phyloP scores from a whole-genome alignment of 1,140 invertebrate genomes.

The Zaprionus nigranus region DNA sequence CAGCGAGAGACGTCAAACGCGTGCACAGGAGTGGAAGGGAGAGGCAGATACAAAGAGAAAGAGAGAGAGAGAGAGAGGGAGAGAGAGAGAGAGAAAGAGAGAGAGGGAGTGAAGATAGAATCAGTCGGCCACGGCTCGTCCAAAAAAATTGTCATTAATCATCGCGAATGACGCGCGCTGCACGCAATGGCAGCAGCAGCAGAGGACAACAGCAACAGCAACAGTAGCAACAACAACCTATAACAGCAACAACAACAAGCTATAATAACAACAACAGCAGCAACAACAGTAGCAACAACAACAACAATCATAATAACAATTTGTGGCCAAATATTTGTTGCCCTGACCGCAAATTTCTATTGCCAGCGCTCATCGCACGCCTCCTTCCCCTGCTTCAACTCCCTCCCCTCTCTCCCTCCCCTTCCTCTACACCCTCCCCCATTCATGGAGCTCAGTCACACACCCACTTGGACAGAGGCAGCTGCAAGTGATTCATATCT shows the following conservation, averaged over 20 bases:
- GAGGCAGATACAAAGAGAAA: conserved; percentile 1
- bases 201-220: conserved; percentile 10
- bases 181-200: conserved; percentile 49
- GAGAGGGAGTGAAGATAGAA: conserved; percentile 14
- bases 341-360: conserved; percentile 47
- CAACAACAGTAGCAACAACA: conserved; percentile 9
- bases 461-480: not conserved
- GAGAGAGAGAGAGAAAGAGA: not conserved
- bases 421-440: not conserved
- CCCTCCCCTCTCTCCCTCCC: not conserved
- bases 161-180: conserved; percentile 55
- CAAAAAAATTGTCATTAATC: conserved; percentile 81
- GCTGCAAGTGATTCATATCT: conserved; percentile 37
- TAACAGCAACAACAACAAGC: conserved; percentile 31
- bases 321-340: conserved; percentile 77
- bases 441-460: not conserved
- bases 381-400: not conserved
- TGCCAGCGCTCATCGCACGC: conserved; percentile 1
- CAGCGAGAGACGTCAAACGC: conserved; percentile 62
- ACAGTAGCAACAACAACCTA: not conserved
- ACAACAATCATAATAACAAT: conserved; percentile 71
- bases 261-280: conserved; percentile 62
- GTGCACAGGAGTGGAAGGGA: not conserved
- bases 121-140: conserved; percentile 47
- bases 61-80: not conserved